Evolutionary conservation across 2,797 vertebrate genomes (phyloP).

Genomic region (Falco peregrinus): DNA sequence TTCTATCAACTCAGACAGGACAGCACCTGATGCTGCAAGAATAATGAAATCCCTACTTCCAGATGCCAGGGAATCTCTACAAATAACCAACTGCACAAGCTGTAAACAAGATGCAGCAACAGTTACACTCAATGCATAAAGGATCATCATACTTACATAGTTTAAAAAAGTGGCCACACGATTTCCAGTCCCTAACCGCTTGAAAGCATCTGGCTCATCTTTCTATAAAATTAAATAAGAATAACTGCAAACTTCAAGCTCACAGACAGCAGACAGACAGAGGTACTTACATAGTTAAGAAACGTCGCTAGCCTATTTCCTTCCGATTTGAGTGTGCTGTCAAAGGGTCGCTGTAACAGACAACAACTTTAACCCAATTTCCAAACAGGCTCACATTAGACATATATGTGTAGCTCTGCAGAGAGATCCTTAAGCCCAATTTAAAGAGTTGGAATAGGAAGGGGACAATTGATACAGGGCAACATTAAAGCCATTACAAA

Average conservation of each 20-base stretch:
- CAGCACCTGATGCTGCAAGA: conserved; percentile 38
- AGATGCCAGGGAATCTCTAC: neutral
- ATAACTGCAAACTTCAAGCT: conserved; percentile 79
- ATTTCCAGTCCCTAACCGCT: conserved; percentile 99
- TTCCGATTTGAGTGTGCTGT: conserved; percentile 92
- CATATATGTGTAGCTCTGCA: neutral
- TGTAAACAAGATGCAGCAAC: neutral
- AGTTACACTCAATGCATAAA: neutral
- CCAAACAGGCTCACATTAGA: conserved; percentile 26
- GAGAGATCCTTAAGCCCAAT: neutral
- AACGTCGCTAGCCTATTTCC: conserved; percentile 99
- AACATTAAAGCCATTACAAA: neutral
- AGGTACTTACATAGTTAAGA: conserved; percentile 99
- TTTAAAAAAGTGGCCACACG: conserved; percentile 98
- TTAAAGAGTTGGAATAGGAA: neutral
- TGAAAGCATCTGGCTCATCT: conserved; percentile 99
- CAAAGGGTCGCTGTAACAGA: conserved; percentile 99
- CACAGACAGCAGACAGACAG: conserved; percentile 33
- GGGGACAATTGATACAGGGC: neutral
- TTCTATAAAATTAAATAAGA: conserved; percentile 97
- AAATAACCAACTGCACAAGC: neutral
- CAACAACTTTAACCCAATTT: conserved; percentile 84
- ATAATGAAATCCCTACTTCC: neutral
- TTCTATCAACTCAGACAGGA: neutral
- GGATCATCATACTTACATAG: conserved; percentile 92